Conservation (phyloP, 2,888 invertebrate genomes). For the Rhagonycha fulva region DNA sequence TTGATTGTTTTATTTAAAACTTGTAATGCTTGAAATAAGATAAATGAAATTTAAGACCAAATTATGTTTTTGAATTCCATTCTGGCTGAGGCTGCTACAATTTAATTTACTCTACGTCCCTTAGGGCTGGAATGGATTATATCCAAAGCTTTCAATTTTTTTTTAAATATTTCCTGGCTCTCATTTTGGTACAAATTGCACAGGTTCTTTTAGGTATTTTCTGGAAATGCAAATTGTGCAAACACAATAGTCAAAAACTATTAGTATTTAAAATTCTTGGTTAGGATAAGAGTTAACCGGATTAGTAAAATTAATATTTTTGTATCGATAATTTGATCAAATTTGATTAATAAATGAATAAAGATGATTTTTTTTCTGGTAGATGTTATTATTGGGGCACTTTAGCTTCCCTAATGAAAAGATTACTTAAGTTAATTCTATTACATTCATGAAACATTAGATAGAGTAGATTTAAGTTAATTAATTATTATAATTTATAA, state of each 20-base stretch:
- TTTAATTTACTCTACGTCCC: background rate
- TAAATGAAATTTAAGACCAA: background rate
- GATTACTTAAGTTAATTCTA: background rate
- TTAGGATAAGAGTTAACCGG: background rate
- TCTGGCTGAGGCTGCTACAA: background rate
- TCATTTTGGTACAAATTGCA: too few relatives aligned
- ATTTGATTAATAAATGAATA: background rate
- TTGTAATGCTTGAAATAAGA: too few relatives aligned
- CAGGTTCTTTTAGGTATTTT: too few relatives aligned
- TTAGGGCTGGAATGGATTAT: background rate
- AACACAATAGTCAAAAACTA: background rate
- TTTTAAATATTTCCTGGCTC: too few relatives aligned
- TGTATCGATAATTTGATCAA: background rate
- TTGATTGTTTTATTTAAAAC: background rate
- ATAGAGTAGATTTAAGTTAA: background rate
- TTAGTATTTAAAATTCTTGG: background rate
- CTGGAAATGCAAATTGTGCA: background rate
- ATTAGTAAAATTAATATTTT: background rate
- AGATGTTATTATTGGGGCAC: background rate
- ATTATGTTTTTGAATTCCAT: background rate
- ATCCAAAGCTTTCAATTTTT: background rate
- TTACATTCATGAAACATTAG: background rate
- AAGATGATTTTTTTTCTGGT: background rate
- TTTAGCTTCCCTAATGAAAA: background rate
- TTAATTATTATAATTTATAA: slow-evolving; percentile 3